Evolutionary conservation across 2,113 vertebrate genomes (phyloP).

Genomic region (Mirounga angustirostris): DNA sequence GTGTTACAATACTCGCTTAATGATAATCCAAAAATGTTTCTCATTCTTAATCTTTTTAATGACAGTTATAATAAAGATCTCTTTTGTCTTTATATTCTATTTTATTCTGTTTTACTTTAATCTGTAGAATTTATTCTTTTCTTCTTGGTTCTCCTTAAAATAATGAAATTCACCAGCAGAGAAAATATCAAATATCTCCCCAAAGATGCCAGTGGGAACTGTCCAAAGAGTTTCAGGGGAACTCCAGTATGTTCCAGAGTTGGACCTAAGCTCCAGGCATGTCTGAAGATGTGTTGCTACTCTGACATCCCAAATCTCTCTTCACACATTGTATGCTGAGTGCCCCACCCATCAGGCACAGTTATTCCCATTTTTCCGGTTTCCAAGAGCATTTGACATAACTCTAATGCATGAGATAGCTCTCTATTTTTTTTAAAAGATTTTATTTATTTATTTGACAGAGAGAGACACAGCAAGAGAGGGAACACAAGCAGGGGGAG

Average conservation of each 20-base stretch:
- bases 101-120: constrained; percentile 22
- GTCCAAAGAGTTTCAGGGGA: constrained; percentile 95
- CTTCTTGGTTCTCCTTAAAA: constrained; percentile 16
- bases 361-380: constrained; percentile 79
- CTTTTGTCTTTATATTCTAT: not conserved
- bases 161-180: constrained; percentile 22
- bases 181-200: not conserved
- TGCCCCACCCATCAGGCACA: constrained; percentile 84
- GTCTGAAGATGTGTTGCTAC: constrained; percentile 81
- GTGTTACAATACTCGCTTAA: constrained; percentile 9
- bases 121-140: not conserved
- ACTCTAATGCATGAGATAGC: constrained; percentile 82
- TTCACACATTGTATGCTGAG: constrained; percentile 84
- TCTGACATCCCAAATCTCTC: constrained; percentile 82
- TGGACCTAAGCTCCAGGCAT: constrained; percentile 83
- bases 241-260: constrained; percentile 87
- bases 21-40: not conserved
- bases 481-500: not conserved
- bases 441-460: not conserved
- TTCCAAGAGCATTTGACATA: constrained; percentile 77
- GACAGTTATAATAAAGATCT: not conserved
- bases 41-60: constrained; percentile 13
- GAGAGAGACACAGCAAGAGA: not conserved
- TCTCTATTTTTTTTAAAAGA: constrained; percentile 78
- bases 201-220: constrained; percentile 84